Percentiles rank a stretch among this genome's conserved stretches.
Evolutionary conservation across 2,113 vertebrate genomes (phyloP).

Genomic region (Pelusios castaneus): DNA sequence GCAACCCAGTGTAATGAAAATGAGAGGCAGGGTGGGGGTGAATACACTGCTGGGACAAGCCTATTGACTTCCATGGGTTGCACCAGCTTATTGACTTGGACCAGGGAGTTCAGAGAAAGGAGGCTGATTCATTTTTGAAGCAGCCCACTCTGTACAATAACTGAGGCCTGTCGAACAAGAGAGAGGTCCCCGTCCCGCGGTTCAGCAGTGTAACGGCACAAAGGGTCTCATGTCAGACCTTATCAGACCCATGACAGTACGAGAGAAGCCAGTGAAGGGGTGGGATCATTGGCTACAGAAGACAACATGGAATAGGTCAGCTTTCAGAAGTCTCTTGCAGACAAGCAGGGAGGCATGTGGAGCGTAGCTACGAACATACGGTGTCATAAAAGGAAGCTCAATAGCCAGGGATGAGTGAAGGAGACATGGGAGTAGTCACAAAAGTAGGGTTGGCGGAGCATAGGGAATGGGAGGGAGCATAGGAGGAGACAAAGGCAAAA

Average conservation of each 20-base stretch:
- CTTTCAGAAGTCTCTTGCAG: background rate
- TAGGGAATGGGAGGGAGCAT: background rate
- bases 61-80: background rate
- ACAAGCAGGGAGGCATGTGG: background rate
- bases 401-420: background rate
- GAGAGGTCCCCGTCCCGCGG: accelerated
- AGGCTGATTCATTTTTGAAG: accelerated
- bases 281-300: background rate
- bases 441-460: accelerated
- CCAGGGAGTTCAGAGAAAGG: accelerated
- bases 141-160: background rate
- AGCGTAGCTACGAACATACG: background rate
- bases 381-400: background rate
- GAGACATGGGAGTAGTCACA: background rate
- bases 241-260: background rate
- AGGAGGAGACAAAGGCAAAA: background rate
- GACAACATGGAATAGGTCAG: slow-evolving; percentile 27
- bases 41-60: background rate
- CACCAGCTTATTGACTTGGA: background rate
- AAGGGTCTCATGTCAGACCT: accelerated
- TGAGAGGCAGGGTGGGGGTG: background rate
- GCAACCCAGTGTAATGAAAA: background rate
- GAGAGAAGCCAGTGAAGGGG: background rate
- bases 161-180: background rate
- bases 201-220: background rate